Evolutionary conservation across 2,113 vertebrate species (phyloP).

Genomic region (Aegithalos caudatus): DNA sequence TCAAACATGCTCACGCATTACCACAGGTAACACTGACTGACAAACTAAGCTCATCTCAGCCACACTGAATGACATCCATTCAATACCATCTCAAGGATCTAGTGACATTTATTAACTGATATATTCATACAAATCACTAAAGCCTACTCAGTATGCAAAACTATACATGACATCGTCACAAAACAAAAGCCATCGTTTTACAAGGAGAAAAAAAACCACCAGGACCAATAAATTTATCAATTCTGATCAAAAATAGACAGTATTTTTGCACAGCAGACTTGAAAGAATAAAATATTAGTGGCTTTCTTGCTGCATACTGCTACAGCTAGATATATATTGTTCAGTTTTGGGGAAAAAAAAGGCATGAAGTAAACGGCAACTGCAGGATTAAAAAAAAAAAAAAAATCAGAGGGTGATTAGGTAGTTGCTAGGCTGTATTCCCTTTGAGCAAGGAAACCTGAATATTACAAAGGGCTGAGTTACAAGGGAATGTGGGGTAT

Average conservation of each 20-base stretch:
- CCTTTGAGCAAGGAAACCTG: constrained; percentile 53
- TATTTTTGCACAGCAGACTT: background rate
- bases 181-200: background rate
- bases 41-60: background rate
- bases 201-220: background rate
- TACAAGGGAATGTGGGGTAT: constrained; percentile 72
- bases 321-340: background rate
- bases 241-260: background rate
- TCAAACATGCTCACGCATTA: background rate
- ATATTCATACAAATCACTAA: background rate
- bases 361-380: constrained; percentile 37
- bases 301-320: background rate
- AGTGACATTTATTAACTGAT: background rate
- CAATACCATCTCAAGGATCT: background rate
- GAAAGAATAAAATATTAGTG: background rate
- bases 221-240: background rate
- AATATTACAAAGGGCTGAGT: constrained; percentile 62
- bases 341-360: background rate
- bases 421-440: constrained; percentile 37
- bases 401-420: constrained; percentile 18
- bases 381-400: background rate
- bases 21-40: background rate
- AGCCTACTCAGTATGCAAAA: background rate
- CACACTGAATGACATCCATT: background rate
- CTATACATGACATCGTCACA: background rate